Conservation (phyloP, 1,140 invertebrate genomes). For the Drosophila nannoptera region DNA sequence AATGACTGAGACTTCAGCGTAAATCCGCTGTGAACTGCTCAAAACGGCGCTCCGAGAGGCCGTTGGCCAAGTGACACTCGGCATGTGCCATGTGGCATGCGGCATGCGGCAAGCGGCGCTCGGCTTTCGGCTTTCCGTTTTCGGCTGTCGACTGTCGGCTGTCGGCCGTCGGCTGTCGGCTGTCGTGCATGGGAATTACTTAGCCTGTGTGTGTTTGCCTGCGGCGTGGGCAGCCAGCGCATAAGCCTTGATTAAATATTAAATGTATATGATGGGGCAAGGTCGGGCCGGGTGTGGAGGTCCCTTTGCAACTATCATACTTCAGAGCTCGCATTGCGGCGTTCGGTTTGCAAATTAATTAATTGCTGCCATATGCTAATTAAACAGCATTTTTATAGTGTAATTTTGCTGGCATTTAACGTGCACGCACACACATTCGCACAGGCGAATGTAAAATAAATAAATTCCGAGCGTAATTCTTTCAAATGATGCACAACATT, state of each 20-base stretch:
- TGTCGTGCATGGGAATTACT: neutral
- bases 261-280: conserved; percentile 18
- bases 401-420: conserved; percentile 40
- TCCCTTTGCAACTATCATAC: no score
- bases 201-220: no score
- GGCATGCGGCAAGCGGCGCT: no score
- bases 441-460: conserved; percentile 23
- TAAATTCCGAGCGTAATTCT: conserved; percentile 34
- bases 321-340: conserved; percentile 18
- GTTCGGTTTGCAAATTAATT: conserved; percentile 64
- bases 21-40: neutral
- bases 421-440: conserved; percentile 12
- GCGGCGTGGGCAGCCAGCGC: no score
- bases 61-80: no score
- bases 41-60: neutral
- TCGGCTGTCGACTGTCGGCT: no score
- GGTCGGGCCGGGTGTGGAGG: no score
- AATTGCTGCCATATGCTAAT: conserved; percentile 71
- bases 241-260: conserved; percentile 68
- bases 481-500: conserved; percentile 34
- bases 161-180: no score
- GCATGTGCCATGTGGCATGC: no score
- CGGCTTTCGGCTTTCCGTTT: no score
- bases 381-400: conserved; percentile 62
- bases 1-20: neutral